Conservation (phyloP, 2,113 vertebrate genomes). For the Crotalus horridus region DNA sequence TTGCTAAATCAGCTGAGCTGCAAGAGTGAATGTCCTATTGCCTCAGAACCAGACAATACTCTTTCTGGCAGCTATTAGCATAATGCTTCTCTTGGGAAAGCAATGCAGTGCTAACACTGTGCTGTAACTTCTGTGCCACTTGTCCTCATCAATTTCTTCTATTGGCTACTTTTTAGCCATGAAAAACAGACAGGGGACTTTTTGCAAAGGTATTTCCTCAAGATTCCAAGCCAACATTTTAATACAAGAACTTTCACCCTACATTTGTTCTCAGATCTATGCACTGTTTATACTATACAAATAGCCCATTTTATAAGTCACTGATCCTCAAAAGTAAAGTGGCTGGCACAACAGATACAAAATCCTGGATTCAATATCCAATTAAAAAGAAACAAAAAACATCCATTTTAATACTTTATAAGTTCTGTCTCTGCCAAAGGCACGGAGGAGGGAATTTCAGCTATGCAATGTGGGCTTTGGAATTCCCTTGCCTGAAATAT, state of each 20-base stretch:
- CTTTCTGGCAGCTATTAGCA: conserved; percentile 35
- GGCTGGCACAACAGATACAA: not conserved
- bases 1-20: not conserved
- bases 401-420: not conserved
- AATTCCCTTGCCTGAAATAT: not conserved
- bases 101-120: conserved; percentile 28
- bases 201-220: not conserved
- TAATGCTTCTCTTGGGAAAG: conserved; percentile 13
- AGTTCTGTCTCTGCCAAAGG: not conserved
- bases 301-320: not conserved
- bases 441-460: not conserved
- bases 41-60: not conserved
- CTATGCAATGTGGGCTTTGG: not conserved
- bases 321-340: not conserved
- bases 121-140: conserved; percentile 26
- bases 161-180: not conserved
- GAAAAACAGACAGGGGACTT: conserved; percentile 18
- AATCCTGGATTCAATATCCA: not conserved
- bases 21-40: not conserved
- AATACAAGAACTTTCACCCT: not conserved
- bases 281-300: conserved; percentile 3
- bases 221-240: not conserved
- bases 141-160: not conserved
- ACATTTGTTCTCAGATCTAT: conserved; percentile 21
- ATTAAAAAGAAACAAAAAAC: not conserved